Evolutionary conservation across 2,888 invertebrate genomes (phyloP), one percentile per base, ranked within the genome.

Genomic region (Microchrysa polita): DNA sequence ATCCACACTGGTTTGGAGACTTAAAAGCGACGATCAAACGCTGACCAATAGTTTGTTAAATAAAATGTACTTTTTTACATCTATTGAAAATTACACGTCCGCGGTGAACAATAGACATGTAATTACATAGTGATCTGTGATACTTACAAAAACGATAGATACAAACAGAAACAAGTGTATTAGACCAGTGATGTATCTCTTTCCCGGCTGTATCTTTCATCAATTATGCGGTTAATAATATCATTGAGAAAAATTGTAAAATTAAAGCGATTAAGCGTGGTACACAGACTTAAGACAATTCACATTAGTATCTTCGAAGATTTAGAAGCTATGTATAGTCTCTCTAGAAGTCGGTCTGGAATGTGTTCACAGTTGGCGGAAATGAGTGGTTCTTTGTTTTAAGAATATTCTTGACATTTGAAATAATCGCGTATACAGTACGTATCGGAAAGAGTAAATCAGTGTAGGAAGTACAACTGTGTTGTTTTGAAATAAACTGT

Each of bases 191-290:
- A 18, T 2, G 55, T 55, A 55, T n/a, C 52, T 52, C 52, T 55
- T 16, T 34, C 55, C 5, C n/a, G 14, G n/a, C 10, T 20, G 22
- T 20, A 55, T 18, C n/a, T 10, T 48, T 12, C 23, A 23, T 10
- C 59, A 23, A 59, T 20, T n/a, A 59, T 59, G 7, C 27, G 23
- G 22, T 57, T 59, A 59, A 59, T 59, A 59, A 27, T 59, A 23
- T 55, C 57, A 40, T 53, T 55, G 52, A 53, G 52, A 53, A 52
- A 67, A 23, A 55, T 53, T 34, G 55, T 18, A 27, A 55, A 55
- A 69, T 69, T 69, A 55, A 10, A 23, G n/a, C 40, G 69, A 69
- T 69, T 69, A 69, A 57, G 53, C 14, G n/a, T n/a, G 16, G 14
- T 22, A 48, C 48, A 14, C 48, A 14, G 65, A 7, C 20, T 22